Conservation (phyloP, 2,888 invertebrate genomes). For the Perdita meconis region DNA sequence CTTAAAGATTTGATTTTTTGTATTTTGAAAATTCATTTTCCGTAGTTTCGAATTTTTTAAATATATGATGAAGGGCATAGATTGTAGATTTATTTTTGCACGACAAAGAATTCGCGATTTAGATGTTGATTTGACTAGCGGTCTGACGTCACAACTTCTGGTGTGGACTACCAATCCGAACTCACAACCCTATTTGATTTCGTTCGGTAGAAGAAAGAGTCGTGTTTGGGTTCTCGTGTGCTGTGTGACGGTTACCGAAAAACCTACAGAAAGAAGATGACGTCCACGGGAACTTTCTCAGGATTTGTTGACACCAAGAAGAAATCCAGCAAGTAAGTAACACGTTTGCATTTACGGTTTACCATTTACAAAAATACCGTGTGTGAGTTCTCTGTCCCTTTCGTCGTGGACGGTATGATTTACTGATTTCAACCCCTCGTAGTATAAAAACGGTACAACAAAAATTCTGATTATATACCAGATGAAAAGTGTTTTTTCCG, state of each 20-base stretch:
- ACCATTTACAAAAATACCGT: constrained; percentile 31
- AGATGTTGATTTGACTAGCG: constrained; percentile 66
- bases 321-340: constrained; percentile 88
- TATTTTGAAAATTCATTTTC: not conserved
- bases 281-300: constrained; percentile 87
- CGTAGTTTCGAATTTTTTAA: not conserved
- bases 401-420: constrained; percentile 24
- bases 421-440: constrained; percentile 27
- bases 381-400: constrained; percentile 14
- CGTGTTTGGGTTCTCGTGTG: constrained; percentile 71
- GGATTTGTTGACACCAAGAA: constrained; percentile 87
- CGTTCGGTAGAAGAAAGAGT: constrained; percentile 71
- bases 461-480: no score
- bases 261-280: constrained; percentile 84
- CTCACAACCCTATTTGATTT: constrained; percentile 77
- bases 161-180: constrained; percentile 71
- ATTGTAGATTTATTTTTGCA: not conserved
- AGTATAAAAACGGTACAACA: no score
- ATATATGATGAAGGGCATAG: not conserved
- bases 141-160: constrained; percentile 60
- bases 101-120: constrained; percentile 25
- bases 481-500: not conserved
- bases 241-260: constrained; percentile 46
- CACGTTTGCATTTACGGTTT: constrained; percentile 18
- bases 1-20: not conserved